Evolutionary conservation across 2,797 vertebrate species (phyloP).

Genomic region (Apogon talboti): DNA sequence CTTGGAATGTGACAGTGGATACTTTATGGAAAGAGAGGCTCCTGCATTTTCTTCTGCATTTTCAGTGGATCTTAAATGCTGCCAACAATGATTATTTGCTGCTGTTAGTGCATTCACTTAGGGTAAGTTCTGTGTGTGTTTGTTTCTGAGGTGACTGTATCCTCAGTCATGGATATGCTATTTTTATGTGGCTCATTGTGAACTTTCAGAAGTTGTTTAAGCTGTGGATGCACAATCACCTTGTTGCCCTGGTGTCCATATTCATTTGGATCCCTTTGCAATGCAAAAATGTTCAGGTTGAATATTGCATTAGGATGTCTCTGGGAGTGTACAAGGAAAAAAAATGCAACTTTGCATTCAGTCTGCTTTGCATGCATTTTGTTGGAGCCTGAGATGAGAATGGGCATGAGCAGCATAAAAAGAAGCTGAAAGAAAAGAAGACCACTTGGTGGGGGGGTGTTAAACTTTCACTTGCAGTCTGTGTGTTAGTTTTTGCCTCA

Average conservation of each 20-base stretch:
- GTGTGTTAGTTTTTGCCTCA: slow-evolving; percentile 48
- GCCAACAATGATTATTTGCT: slow-evolving; percentile 15
- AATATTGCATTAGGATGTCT: slow-evolving; percentile 24
- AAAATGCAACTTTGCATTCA: slow-evolving; percentile 57
- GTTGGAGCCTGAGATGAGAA: slow-evolving; percentile 59
- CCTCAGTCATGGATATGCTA: not conserved
- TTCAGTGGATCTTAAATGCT: slow-evolving; percentile 49
- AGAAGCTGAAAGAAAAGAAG: slow-evolving; percentile 70
- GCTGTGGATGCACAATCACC: slow-evolving; percentile 16
- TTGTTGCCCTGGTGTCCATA: slow-evolving; percentile 16
- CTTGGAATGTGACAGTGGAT: slow-evolving; percentile 78
- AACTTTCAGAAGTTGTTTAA: slow-evolving; percentile 14
- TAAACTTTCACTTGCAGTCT: slow-evolving; percentile 65
- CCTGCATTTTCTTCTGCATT: slow-evolving; percentile 54
- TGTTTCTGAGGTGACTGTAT: slow-evolving; percentile 19
- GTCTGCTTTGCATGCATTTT: slow-evolving; percentile 73
- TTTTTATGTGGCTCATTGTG: not conserved
- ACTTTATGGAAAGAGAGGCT: slow-evolving; percentile 67
- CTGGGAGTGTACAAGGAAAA: slow-evolving; percentile 37
- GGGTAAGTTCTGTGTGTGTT: slow-evolving; percentile 72
- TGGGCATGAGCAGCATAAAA: slow-evolving; percentile 76
- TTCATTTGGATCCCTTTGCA: slow-evolving; percentile 68
- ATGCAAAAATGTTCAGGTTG: slow-evolving; percentile 64
- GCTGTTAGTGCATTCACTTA: slow-evolving; percentile 47
- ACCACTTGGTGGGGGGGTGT: slow-evolving; percentile 60